Conservation (phyloP, 2,888 invertebrate genomes). For the Microctonus hyperodae region DNA sequence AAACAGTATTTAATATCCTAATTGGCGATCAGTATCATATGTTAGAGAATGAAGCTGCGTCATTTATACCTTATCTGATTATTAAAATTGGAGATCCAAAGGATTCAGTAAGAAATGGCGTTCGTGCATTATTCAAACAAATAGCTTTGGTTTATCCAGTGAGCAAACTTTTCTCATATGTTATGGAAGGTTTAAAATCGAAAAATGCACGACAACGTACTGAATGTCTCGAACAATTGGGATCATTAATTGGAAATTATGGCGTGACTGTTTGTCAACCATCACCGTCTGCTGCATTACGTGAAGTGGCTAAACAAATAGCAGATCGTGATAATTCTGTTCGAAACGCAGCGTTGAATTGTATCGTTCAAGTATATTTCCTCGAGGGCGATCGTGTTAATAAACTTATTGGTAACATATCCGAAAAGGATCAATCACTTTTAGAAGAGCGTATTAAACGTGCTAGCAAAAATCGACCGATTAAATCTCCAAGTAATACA, state of each 20-base stretch:
- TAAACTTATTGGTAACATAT: slow-evolving; percentile 90
- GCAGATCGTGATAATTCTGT: slow-evolving; percentile 96
- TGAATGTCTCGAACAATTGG: slow-evolving; percentile 94
- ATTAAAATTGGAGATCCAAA: slow-evolving; percentile 97
- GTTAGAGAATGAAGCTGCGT: slow-evolving; percentile 88
- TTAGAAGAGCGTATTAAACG: slow-evolving; percentile 96
- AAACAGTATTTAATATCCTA: slow-evolving; percentile 81
- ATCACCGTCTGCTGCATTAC: slow-evolving; percentile 79
- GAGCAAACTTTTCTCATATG: slow-evolving; percentile 85
- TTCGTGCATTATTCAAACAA: slow-evolving; percentile 83
- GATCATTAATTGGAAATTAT: slow-evolving; percentile 83
- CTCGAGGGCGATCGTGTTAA: slow-evolving; percentile 90
- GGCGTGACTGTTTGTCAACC: slow-evolving; percentile 87
- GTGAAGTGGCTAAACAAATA: slow-evolving; percentile 93
- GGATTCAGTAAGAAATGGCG: slow-evolving; percentile 90
- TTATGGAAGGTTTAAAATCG: slow-evolving; percentile 95
- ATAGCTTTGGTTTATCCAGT: slow-evolving; percentile 87
- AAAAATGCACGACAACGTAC: slow-evolving; percentile 96
- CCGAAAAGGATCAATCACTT: slow-evolving; percentile 93
- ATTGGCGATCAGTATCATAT: slow-evolving; percentile 84
- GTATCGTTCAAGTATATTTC: slow-evolving; percentile 88
- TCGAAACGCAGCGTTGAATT: slow-evolving; percentile 94
- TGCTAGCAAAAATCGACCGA: slow-evolving; percentile 73
- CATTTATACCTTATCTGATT: slow-evolving; percentile 94
- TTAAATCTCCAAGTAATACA: slow-evolving; percentile 64